These are phyloP conservation scores for Calyptommatus sinebrachiatus DNA, from an alignment of 2,113 vertebrate genomes.

Conservation along the genomic window DNA sequence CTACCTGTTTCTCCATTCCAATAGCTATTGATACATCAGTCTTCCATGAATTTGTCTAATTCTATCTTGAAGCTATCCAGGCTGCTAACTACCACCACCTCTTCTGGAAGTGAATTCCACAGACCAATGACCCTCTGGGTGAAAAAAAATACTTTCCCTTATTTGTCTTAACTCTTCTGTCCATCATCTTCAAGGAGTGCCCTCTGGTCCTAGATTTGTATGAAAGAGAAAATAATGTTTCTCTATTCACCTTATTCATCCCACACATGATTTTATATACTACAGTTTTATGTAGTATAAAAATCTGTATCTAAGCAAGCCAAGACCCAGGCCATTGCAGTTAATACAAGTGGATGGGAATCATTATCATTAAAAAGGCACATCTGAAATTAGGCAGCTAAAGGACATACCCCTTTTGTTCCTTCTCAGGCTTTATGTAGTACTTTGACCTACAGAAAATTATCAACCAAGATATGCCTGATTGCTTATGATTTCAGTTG, in stretches of 20 bases:
- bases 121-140: too few relatives aligned
- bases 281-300: neutral
- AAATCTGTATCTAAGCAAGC: neutral
- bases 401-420: neutral
- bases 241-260: neutral
- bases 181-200: too few relatives aligned
- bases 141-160: too few relatives aligned
- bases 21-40: too few relatives aligned
- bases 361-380: neutral
- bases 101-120: too few relatives aligned
- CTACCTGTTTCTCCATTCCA: too few relatives aligned
- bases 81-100: too few relatives aligned
- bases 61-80: too few relatives aligned
- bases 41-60: too few relatives aligned
- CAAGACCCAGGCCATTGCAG: constrained; percentile 1
- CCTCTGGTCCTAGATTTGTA: too few relatives aligned
- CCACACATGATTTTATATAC: neutral
- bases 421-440: neutral
- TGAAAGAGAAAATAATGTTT: neutral
- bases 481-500: neutral
- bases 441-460: neutral
- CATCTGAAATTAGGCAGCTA: neutral
- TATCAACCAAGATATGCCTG: neutral
- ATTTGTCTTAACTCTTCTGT: too few relatives aligned
- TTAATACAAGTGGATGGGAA: neutral